Conservation (phyloP, 2,888 invertebrate species). For the Conops quadrifasciatus region DNA sequence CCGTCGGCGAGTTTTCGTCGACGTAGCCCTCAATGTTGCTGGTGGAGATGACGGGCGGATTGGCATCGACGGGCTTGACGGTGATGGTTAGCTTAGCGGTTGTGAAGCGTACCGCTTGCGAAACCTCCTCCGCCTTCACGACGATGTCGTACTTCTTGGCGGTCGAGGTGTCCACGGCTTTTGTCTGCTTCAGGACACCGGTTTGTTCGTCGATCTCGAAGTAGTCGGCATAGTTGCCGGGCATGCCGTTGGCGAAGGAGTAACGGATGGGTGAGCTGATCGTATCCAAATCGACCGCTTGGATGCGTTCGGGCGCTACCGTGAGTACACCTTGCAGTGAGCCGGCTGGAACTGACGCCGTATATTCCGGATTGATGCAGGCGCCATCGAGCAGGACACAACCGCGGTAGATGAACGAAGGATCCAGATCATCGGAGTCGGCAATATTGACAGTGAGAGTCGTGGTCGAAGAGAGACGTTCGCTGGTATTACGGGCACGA, state of each 20-base stretch:
- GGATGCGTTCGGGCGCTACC: conserved; percentile 86
- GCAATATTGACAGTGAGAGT: conserved; percentile 84
- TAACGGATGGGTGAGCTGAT: conserved; percentile 84
- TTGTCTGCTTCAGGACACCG: conserved; percentile 82
- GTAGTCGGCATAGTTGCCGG: conserved; percentile 78
- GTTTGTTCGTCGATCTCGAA: conserved; percentile 84
- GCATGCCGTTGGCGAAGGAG: conserved; percentile 82
- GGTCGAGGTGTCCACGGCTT: conserved; percentile 81
- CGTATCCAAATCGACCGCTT: conserved; percentile 90
- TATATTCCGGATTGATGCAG: conserved; percentile 88
- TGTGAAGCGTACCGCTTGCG: conserved; percentile 80
- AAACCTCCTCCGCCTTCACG: conserved; percentile 86
- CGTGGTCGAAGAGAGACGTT: conserved; percentile 83
- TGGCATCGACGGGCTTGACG: conserved; percentile 86
- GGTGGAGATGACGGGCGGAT: conserved; percentile 80
- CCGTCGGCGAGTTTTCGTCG: conserved; percentile 85
- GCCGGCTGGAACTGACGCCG: conserved; percentile 79
- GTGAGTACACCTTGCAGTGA: conserved; percentile 83
- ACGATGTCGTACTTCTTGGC: conserved; percentile 82
- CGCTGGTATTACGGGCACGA: conserved; percentile 80
- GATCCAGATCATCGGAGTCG: conserved; percentile 91
- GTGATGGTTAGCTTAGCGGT: conserved; percentile 83
- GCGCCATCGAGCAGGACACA: conserved; percentile 83
- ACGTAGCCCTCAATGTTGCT: conserved; percentile 80
- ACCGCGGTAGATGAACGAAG: conserved; percentile 88